Evolutionary conservation across 2,113 vertebrate genomes (phyloP).

Genomic region (Brachyhypopomus occidentalis): DNA sequence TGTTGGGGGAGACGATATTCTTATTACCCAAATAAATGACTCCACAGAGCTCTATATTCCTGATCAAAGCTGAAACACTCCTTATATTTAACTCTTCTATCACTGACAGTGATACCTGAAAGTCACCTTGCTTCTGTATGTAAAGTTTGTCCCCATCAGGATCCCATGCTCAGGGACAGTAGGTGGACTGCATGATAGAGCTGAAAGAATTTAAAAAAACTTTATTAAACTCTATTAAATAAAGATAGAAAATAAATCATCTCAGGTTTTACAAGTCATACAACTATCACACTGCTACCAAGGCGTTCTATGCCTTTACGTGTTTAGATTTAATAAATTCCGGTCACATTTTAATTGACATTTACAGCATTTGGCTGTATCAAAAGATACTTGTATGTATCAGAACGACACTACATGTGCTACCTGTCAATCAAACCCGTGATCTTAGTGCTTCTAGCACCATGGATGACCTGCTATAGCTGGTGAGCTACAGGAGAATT

Average conservation of each 20-base stretch:
- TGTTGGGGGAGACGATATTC: slow-evolving; percentile 55
- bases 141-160: slow-evolving; percentile 84
- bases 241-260: neutral
- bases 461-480: no score
- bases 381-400: no score
- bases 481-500: no score
- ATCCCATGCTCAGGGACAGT: slow-evolving; percentile 80
- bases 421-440: no score
- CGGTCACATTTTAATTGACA: no score
- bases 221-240: no score
- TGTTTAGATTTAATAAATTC: neutral
- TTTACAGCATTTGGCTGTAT: no score
- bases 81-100: slow-evolving; percentile 36
- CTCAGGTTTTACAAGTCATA: neutral
- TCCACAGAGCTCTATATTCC: neutral
- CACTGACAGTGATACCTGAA: slow-evolving; percentile 85
- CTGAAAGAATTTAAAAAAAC: slow-evolving; percentile 66
- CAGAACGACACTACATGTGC: no score
- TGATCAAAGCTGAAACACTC: slow-evolving; percentile 17
- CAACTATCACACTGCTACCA: neutral
- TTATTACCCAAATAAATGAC: neutral
- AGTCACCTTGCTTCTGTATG: slow-evolving; percentile 86
- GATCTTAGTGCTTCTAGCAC: no score
- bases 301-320: neutral
- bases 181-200: slow-evolving; percentile 83